Percentiles rank a stretch among this genome's conserved stretches.
Evolutionary conservation across 2,888 invertebrate genomes (phyloP).

Genomic region (Chloroclysta siterata): DNA sequence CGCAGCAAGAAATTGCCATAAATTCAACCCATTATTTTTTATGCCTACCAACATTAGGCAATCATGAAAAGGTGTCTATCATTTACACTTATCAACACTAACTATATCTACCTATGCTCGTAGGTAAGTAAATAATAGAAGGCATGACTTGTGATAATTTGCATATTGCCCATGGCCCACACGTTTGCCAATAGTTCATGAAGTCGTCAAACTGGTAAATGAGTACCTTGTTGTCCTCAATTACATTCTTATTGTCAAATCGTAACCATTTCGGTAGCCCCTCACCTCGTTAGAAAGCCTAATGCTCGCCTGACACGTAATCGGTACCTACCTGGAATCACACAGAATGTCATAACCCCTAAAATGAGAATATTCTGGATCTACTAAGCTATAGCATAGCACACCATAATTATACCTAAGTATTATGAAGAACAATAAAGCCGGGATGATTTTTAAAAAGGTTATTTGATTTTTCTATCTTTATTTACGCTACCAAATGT

Average conservation of each 20-base stretch:
- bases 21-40: too few relatives aligned
- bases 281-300: conserved; percentile 66
- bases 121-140: background rate
- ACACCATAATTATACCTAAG: too few relatives aligned
- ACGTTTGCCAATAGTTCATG: conserved; percentile 42
- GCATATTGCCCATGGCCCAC: conserved; percentile 31
- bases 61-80: background rate
- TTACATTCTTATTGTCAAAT: conserved; percentile 44
- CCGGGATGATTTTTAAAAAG: too few relatives aligned
- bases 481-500: too few relatives aligned
- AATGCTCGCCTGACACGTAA: conserved; percentile 17
- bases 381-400: too few relatives aligned
- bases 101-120: background rate
- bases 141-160: conserved; percentile 19
- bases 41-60: background rate
- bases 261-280: conserved; percentile 58
- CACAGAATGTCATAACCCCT: too few relatives aligned
- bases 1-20: too few relatives aligned
- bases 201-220: conserved; percentile 44
- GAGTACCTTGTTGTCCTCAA: conserved; percentile 40
- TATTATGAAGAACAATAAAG: too few relatives aligned
- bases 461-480: too few relatives aligned
- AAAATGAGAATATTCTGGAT: too few relatives aligned
- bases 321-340: too few relatives aligned
- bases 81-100: too few relatives aligned